These are phyloP conservation scores for Electrona antarctica DNA, from an alignment of 2,113 vertebrate species.

Conservation along the genomic window DNA sequence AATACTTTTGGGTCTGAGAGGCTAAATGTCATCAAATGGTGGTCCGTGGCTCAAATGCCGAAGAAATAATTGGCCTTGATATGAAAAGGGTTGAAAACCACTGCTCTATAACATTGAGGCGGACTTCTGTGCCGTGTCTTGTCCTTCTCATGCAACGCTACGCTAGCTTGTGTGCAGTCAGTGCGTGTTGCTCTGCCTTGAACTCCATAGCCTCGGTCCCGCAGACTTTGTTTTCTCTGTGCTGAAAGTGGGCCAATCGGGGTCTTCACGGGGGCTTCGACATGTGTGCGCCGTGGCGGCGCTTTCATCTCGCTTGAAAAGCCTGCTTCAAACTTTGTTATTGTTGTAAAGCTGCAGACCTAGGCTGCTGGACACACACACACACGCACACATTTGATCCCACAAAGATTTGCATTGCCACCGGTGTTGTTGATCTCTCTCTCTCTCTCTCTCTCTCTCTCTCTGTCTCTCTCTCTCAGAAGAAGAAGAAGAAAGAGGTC, in stretches of 20 bases:
- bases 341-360: conserved; percentile 38
- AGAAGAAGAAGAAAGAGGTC: too few species aligned
- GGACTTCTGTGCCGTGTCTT: too few species aligned
- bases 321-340: conserved; percentile 21
- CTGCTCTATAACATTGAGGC: too few species aligned
- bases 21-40: too few species aligned
- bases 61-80: too few species aligned
- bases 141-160: too few species aligned
- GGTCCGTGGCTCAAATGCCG: too few species aligned
- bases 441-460: not conserved
- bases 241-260: conserved; percentile 15
- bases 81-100: too few species aligned
- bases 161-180: conserved; percentile 12
- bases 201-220: not conserved
- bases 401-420: conserved; percentile 17
- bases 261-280: conserved; percentile 2
- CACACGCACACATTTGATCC: not conserved
- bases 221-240: conserved; percentile 21
- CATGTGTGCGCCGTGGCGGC: not conserved
- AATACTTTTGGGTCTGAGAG: too few species aligned
- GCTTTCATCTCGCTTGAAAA: conserved; percentile 33
- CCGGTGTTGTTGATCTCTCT: not conserved
- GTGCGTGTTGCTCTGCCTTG: not conserved
- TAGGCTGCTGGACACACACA: not conserved
- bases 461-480: conserved; percentile 13